Conservation (phyloP, 2,113 vertebrate genomes). For the Nyctibius bracteatus region DNA sequence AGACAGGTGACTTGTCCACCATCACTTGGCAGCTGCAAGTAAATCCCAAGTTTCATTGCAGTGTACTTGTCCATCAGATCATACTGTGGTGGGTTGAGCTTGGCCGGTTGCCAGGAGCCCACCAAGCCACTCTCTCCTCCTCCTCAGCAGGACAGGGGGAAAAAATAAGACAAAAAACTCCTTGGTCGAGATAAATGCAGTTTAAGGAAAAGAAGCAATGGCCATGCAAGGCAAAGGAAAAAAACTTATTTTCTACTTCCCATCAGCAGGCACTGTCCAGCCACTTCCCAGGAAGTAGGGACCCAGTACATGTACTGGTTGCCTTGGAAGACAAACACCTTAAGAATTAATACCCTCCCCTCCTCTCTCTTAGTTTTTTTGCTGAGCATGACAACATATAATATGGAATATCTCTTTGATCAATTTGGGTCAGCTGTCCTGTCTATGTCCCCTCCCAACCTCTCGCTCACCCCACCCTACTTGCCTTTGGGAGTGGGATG, state of each 20-base stretch:
- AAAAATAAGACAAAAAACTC: neutral
- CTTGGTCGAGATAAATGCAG: accelerated
- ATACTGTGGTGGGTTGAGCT: neutral
- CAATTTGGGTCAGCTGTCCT: neutral
- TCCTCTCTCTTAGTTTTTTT: neutral
- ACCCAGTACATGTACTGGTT: neutral
- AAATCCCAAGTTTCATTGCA: neutral
- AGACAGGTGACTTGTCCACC: neutral
- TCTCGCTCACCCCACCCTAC: neutral
- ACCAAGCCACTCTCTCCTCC: neutral
- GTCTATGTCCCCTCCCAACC: neutral
- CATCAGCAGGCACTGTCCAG: accelerated
- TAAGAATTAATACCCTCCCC: neutral
- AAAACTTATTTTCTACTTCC: neutral
- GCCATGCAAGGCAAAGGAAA: neutral
- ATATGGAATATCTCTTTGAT: neutral
- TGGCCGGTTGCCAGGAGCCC: neutral
- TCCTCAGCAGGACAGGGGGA: neutral
- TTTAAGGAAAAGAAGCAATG: neutral
- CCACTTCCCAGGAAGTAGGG: neutral
- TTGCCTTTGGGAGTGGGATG: neutral
- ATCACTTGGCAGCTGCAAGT: neutral
- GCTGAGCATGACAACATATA: neutral
- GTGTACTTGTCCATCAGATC: neutral
- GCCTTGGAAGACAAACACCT: neutral